Conservation (phyloP, 2,797 vertebrate species). For the Melopsittacus undulatus region DNA sequence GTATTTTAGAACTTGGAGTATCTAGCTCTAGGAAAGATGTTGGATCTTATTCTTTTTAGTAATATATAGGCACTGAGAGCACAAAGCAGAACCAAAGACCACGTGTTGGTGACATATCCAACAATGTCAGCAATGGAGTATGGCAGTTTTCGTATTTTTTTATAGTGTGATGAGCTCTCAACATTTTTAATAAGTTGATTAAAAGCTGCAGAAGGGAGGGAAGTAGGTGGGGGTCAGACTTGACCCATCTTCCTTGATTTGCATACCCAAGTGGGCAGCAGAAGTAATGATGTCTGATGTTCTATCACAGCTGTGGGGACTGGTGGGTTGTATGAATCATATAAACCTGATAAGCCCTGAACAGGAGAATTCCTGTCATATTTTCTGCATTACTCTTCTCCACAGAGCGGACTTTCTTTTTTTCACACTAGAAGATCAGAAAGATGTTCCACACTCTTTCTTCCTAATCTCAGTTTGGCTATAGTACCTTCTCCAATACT, state of each 20-base stretch:
- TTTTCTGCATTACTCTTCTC: neutral
- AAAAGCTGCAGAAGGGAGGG: neutral
- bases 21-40: neutral
- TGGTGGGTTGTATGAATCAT: neutral
- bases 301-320: neutral
- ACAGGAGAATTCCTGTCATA: neutral
- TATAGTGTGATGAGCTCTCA: neutral
- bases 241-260: conserved; percentile 22
- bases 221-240: neutral
- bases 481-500: neutral
- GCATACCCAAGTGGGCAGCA: neutral
- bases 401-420: neutral
- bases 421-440: neutral
- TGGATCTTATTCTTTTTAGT: neutral
- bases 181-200: neutral
- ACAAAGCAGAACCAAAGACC: neutral
- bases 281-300: neutral
- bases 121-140: neutral
- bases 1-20: neutral
- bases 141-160: neutral
- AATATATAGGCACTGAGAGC: neutral
- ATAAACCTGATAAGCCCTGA: neutral
- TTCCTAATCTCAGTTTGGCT: neutral
- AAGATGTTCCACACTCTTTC: neutral
- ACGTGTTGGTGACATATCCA: neutral